Evolutionary conservation across 2,888 invertebrate species (phyloP), one percentile per base, ranked within the genome.

Genomic region (Epirrita christyi): DNA sequence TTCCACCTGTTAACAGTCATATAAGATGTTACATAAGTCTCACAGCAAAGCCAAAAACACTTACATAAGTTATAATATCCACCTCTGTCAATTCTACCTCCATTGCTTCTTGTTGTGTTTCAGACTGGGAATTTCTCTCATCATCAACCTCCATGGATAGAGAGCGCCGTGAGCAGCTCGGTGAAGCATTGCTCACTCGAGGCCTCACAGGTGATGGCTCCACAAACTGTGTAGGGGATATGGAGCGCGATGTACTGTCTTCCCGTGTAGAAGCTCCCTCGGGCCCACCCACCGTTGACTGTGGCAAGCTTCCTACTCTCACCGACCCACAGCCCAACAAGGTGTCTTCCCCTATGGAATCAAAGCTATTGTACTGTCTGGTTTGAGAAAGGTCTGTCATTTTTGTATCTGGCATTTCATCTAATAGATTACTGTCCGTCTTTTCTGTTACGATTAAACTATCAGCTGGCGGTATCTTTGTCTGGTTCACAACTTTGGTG

Each of bases 121-220:
- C 91, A 41, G 81, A 85, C 62, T 90, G 90, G 65, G 86, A 89
- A 75, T 85, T 88, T 67, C 87, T 82, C 57, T 92, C 91, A 64
- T 92, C 91, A 83, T 92, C 91, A 32, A 92, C 91, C 70, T 92
- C 91, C 91, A 92, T 92, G 3, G 91, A 92, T 6, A 91, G 76
- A 40, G 91, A 92, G 46, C 91, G 83, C 46, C 91, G 73, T 36
- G 91, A 92, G 63, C 90, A 92, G 68, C 91, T 91, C 1, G 91
- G 90, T n/a, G 90, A 91, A 9, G 87, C 83, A 77, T 80, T 85
- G 62, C 64, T 83, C 29, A 80, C 78, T 49, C 88, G 67, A 0
- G 86, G 87, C 49, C 85, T 68, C 11, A 91, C 87, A 13, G 91
- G 89, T 10, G 89, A 82, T 6, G 91, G 91, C 63, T 92, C 91